phyloP scores from a whole-genome alignment of 2,797 vertebrate genomes.

The Ammospiza maritima region DNA sequence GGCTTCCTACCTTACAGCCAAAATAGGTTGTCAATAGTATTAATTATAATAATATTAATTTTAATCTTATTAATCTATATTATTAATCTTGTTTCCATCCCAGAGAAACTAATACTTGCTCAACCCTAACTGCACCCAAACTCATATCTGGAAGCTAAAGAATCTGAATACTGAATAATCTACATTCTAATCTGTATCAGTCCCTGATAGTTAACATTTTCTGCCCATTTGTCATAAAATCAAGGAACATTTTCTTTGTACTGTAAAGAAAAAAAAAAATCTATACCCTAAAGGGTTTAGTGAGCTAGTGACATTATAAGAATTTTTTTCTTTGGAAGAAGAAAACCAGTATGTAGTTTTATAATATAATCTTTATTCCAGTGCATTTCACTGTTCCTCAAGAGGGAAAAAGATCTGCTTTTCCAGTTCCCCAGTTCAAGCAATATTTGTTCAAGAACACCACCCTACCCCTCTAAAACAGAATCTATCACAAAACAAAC shows the following conservation, averaged over 20 bases:
- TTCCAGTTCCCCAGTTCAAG: neutral
- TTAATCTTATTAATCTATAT: neutral
- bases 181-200: neutral
- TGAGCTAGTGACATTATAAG: neutral
- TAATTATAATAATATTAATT: neutral
- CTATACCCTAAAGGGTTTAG: neutral
- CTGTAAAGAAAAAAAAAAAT: neutral
- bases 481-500: neutral
- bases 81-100: slow-evolving; percentile 26
- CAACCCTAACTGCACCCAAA: neutral
- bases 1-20: neutral
- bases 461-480: neutral
- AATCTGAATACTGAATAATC: neutral
- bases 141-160: neutral
- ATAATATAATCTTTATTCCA: neutral
- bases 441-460: neutral
- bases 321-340: neutral
- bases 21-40: neutral
- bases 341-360: neutral
- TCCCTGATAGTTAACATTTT: neutral
- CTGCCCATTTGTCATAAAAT: neutral
- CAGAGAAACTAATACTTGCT: neutral
- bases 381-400: neutral
- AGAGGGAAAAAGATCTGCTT: neutral
- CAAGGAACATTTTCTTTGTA: neutral